phyloP scores from a whole-genome alignment of 23 tunicate species.

The Phallusia fumigata region DNA sequence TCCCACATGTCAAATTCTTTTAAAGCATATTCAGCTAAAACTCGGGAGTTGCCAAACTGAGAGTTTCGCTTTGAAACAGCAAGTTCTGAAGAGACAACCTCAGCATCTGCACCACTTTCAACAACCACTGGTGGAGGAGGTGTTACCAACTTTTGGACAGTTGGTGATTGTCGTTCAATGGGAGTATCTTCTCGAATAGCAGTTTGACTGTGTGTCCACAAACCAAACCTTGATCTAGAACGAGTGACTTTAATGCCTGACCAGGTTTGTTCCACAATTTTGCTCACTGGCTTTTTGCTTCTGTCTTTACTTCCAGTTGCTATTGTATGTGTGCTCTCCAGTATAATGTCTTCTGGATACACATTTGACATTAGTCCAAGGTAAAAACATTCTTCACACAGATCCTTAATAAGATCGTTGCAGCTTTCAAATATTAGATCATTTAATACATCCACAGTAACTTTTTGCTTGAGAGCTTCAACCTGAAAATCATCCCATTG shows the following conservation, averaged over 20 bases:
- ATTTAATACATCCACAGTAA: slow-evolving; percentile 14
- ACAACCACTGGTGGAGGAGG: slow-evolving; percentile 19
- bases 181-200: slow-evolving; percentile 14
- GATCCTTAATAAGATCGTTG: slow-evolving; percentile 3
- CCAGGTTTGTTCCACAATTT: slow-evolving; percentile 44
- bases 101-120: slow-evolving; percentile 47
- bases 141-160: slow-evolving; percentile 10
- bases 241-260: slow-evolving; percentile 31
- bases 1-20: slow-evolving; percentile 52
- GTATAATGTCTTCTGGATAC: slow-evolving; percentile 37
- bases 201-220: slow-evolving; percentile 64
- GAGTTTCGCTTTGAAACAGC: slow-evolving; percentile 32
- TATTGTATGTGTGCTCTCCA: slow-evolving; percentile 21
- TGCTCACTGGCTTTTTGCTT: slow-evolving; percentile 5
- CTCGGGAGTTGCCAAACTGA: slow-evolving; percentile 22
- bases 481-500: slow-evolving; percentile 27
- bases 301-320: slow-evolving; percentile 16
- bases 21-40: slow-evolving; percentile 18
- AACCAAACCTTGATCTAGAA: slow-evolving; percentile 9
- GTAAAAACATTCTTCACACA: slow-evolving; percentile 39
- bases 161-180: slow-evolving; percentile 6
- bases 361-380: slow-evolving; percentile 32
- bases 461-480: slow-evolving; percentile 22
- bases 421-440: slow-evolving; percentile 33
- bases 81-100: slow-evolving; percentile 42